Evolutionary conservation across 2,113 vertebrate species (phyloP), one percentile per base, ranked within the genome.

Genomic region (Drymodes brunneopygia): DNA sequence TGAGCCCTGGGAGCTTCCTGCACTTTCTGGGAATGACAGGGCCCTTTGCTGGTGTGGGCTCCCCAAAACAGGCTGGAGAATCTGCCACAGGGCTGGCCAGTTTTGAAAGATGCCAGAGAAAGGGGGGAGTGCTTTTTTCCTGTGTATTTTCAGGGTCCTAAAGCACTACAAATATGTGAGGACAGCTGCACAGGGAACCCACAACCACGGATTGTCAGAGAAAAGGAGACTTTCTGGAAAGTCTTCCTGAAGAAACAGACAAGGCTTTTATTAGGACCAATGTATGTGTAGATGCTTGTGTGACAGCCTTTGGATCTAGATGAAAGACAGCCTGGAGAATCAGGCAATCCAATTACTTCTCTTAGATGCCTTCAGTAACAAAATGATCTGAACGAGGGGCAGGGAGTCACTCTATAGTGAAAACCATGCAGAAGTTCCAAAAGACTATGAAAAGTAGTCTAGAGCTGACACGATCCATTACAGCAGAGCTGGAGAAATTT

Each of bases 151-250:
- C 54, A 72, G 45, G 38, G 8, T 87, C 24, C 82, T 72, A 75
- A 81, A 56, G 15, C 22, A 45, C n/a, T 21, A 6, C 29, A 19
- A 47, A 6, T 16, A 23, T 42, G 31, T 80, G 51, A 48, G 29
- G 42, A n/a, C 33, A 81, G 33, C 70, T 82, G 40, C 40, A 40
- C 9, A 2, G 53, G 24, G 50, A 48, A 10, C 28, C 25, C 2
- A 12, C 2, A 0, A 7, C 5, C 10, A 29, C 0, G 0, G 33
- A 47, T 2, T 7, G 1, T 27, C 56, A 83, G 42, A 81, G 51
- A 42, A 90, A 79, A 93, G 15, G 38, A 85, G 27, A 71, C 5
- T 47, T 73, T 47, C 27, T 92, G 16, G 33, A 58, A 81, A 58
- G 38, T 23, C 31, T 44, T 70, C 15, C 16, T 64, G 82, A 65